Conservation (phyloP, 2,888 invertebrate species). For the Dasysyrphus albostriatus region DNA sequence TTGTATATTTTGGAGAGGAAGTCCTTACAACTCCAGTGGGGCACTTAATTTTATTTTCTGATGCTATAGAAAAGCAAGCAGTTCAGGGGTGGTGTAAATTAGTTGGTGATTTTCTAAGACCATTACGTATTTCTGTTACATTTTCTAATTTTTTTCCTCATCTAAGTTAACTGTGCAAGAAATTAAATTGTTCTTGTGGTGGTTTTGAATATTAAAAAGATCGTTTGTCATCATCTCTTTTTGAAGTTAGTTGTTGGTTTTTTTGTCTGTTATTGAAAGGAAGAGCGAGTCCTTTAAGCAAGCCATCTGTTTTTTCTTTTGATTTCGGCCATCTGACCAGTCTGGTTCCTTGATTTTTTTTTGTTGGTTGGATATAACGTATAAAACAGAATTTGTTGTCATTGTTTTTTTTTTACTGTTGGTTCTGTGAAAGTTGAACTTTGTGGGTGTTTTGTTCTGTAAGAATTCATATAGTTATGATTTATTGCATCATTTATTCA, state of each 20-base stretch:
- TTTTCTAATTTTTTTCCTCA: conserved; percentile 1
- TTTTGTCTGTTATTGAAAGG: not conserved
- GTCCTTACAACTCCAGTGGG: not conserved
- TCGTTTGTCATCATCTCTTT: conserved; percentile 48
- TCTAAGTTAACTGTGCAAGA: conserved; percentile 37
- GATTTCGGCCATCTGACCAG: conserved; percentile 21
- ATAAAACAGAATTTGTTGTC: not conserved
- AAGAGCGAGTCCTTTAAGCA: conserved; percentile 1
- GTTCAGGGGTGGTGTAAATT: conserved; percentile 45
- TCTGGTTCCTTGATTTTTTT: not conserved
- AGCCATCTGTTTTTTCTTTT: conserved; percentile 22
- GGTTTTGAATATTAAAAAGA: conserved; percentile 37
- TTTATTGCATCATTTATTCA: conserved; percentile 30
- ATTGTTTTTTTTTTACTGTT: not conserved
- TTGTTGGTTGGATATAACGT: not conserved
- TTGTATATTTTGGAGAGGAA: not conserved
- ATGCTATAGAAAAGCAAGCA: not conserved
- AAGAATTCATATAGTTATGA: conserved; percentile 5
- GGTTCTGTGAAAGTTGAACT: not conserved
- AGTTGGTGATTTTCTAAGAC: conserved; percentile 54
- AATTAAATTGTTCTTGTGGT: conserved; percentile 56
- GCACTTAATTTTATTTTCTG: not conserved
- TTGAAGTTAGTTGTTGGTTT: not conserved
- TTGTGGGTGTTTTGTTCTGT: not conserved
- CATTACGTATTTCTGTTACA: not conserved